Conservation (phyloP, 1,140 invertebrate species). For the Cyclargus thomasi region DNA sequence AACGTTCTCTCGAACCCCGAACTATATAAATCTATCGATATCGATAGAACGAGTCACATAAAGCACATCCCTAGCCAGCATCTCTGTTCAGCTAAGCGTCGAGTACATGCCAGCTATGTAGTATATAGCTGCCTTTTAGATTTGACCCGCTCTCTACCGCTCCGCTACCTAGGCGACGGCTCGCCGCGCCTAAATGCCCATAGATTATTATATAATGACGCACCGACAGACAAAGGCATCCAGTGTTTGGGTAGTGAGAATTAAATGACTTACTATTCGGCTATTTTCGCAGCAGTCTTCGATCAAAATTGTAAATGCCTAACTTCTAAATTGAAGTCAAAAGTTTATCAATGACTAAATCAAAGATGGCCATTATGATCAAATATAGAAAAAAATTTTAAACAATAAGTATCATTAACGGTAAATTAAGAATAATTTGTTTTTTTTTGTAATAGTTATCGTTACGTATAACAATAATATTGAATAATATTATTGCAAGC, state of each 20-base stretch:
- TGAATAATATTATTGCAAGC: too few species aligned
- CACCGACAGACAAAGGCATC: slow-evolving; percentile 30
- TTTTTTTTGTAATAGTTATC: too few species aligned
- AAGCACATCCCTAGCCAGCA: slow-evolving; percentile 32
- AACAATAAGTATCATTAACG: too few species aligned
- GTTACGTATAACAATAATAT: too few species aligned
- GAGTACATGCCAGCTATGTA: slow-evolving; percentile 50
- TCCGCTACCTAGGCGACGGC: slow-evolving; percentile 34
- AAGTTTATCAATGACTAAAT: too few species aligned
- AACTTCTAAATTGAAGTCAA: too few species aligned
- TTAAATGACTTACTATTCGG: slow-evolving; percentile 22
- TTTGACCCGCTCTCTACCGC: slow-evolving; percentile 29
- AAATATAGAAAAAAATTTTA: too few species aligned
- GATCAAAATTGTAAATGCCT: too few species aligned
- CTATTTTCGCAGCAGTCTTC: slow-evolving; percentile 16
- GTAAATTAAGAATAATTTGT: too few species aligned
- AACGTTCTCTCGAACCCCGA: not conserved
- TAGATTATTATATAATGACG: slow-evolving; percentile 45
- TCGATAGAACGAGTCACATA: slow-evolving; percentile 30
- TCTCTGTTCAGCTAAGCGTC: slow-evolving; percentile 46
- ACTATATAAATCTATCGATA: slow-evolving; percentile 22
- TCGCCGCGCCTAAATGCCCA: slow-evolving; percentile 37
- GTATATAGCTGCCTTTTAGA: slow-evolving; percentile 45
- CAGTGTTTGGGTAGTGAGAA: slow-evolving; percentile 28
- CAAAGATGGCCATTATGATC: too few species aligned